These are phyloP conservation scores for Latheticus oryzae DNA, from an alignment of 2,888 invertebrate genomes.

Conservation along the genomic window DNA sequence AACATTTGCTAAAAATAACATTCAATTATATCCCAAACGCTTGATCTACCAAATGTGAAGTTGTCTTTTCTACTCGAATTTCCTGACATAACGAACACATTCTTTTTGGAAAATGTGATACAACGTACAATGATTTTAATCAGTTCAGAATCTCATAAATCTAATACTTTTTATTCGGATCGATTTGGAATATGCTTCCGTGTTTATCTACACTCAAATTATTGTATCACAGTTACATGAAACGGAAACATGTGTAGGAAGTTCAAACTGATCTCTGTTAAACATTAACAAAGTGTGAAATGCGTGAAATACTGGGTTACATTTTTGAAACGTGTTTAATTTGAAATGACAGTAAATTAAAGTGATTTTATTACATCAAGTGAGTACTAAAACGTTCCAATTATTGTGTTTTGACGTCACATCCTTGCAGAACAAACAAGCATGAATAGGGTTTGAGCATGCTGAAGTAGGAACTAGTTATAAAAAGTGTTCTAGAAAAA, in stretches of 20 bases:
- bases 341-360: slow-evolving; percentile 19
- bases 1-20: too few species aligned
- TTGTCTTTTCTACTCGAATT: too few species aligned
- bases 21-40: too few species aligned
- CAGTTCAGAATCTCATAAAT: too few species aligned
- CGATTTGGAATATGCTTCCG: slow-evolving; percentile 6
- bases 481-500: too few species aligned
- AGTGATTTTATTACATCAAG: slow-evolving; percentile 12
- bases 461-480: too few species aligned
- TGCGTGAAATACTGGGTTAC: not conserved
- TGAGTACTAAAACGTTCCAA: slow-evolving; percentile 12
- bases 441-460: slow-evolving; percentile 11
- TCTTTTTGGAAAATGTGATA: too few species aligned
- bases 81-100: too few species aligned
- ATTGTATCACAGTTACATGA: slow-evolving; percentile 4
- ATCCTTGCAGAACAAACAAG: slow-evolving; percentile 31
- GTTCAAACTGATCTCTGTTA: slow-evolving; percentile 1
- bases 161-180: slow-evolving; percentile 20
- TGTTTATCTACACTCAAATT: not conserved
- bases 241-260: slow-evolving; percentile 8
- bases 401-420: slow-evolving; percentile 23
- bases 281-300: slow-evolving; percentile 7
- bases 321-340: too few species aligned
- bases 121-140: too few species aligned
- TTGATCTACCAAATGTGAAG: too few species aligned